Evolutionary conservation across 1,140 invertebrate species (phyloP).

Genomic region (Piezodorus guildinii): DNA sequence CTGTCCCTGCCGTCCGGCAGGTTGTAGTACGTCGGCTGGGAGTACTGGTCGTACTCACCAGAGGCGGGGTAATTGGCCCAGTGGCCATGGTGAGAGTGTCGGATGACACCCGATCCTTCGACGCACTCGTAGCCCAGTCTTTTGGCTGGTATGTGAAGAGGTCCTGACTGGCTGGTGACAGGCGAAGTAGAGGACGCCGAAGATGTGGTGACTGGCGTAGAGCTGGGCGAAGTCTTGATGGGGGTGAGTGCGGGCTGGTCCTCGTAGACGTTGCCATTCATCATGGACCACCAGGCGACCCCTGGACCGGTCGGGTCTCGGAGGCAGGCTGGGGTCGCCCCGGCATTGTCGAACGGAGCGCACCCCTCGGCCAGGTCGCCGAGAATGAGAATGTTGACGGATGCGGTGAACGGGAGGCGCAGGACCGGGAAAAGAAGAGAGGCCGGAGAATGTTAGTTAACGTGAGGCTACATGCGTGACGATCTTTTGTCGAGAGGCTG

Average conservation of each 20-base stretch:
- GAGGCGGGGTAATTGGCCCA: slow-evolving; percentile 56
- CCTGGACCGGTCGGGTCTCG: slow-evolving; percentile 63
- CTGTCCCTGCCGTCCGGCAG: slow-evolving; percentile 46
- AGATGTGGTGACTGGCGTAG: slow-evolving; percentile 36
- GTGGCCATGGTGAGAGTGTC: slow-evolving; percentile 57
- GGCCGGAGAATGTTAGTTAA: neutral
- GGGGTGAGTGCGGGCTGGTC: slow-evolving; percentile 32
- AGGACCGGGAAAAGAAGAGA: slow-evolving; percentile 19
- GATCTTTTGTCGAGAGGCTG: neutral
- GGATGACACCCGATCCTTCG: slow-evolving; percentile 46
- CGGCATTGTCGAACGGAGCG: slow-evolving; percentile 59
- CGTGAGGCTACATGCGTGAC: neutral
- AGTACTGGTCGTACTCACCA: slow-evolving; percentile 54
- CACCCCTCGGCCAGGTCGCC: slow-evolving; percentile 59
- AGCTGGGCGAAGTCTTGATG: slow-evolving; percentile 38
- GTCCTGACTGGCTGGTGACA: slow-evolving; percentile 48
- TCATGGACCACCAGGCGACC: slow-evolving; percentile 70
- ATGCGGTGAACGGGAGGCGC: slow-evolving; percentile 18
- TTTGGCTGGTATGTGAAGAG: slow-evolving; percentile 74
- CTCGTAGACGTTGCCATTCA: slow-evolving; percentile 53
- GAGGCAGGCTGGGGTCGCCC: slow-evolving; percentile 46
- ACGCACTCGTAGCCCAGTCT: slow-evolving; percentile 44
- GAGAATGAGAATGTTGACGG: slow-evolving; percentile 54
- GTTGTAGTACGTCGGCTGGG: slow-evolving; percentile 65
- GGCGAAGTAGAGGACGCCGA: slow-evolving; percentile 56